Conservation (phyloP, 2,888 invertebrate genomes). For the Himalopsyche japonica region DNA sequence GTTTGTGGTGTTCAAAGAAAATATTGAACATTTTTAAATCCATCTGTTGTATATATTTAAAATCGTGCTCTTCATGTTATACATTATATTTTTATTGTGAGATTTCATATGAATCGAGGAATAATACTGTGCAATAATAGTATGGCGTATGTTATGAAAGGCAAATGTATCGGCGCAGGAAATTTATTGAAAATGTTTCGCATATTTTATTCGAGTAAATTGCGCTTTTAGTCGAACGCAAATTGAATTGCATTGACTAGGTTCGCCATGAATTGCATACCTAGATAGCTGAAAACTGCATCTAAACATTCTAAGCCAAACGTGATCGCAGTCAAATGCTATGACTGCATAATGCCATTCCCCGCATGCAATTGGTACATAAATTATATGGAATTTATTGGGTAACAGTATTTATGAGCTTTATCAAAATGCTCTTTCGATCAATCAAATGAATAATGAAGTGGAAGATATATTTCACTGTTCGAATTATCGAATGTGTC, state of each 20-base stretch:
- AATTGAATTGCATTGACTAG: neutral
- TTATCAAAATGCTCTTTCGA: neutral
- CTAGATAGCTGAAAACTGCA: neutral
- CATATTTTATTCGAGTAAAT: neutral
- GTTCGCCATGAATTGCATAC: neutral
- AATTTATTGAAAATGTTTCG: slow-evolving; percentile 2
- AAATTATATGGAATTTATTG: neutral
- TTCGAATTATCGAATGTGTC: too few relatives aligned
- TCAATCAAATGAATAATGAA: neutral
- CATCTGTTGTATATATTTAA: too few relatives aligned
- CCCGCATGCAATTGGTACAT: neutral
- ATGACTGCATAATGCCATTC: neutral
- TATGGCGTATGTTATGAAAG: too few relatives aligned
- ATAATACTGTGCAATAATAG: too few relatives aligned
- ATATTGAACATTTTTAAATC: too few relatives aligned
- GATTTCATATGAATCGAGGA: too few relatives aligned
- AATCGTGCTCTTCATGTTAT: too few relatives aligned
- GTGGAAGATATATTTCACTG: neutral
- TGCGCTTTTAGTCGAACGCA: neutral
- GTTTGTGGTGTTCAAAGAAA: too few relatives aligned
- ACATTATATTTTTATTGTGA: too few relatives aligned
- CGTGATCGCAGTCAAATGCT: neutral
- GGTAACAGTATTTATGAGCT: neutral
- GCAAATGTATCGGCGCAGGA: neutral
- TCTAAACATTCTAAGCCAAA: neutral